Evolutionary conservation across 2,797 vertebrate species (phyloP), one percentile per base, ranked within the genome.

Genomic region (Mormyrus hasselquistii): DNA sequence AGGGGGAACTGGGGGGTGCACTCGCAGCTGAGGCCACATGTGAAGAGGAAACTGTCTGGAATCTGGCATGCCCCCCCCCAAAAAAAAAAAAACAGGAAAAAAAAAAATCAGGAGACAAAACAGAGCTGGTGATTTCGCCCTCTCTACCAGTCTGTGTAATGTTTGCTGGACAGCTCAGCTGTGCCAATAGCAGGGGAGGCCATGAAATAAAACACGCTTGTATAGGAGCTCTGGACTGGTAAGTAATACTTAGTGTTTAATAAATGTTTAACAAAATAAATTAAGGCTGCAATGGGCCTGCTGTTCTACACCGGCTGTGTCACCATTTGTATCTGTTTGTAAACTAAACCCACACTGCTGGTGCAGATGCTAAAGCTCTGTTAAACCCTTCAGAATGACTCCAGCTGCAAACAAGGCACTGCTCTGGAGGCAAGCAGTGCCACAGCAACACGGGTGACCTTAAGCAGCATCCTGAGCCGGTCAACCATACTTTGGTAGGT

Each of bases 171-270:
- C 86, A 87, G 86, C 38, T 57, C 7, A 4, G 34, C 4, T 38
- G 53, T 59, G 85, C 85, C 85, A 87, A 53, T n/a, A 87, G 85
- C 19, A 49, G 9, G 57, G 41, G 19, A 65, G 25, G 22, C 38
- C 59, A 16, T 87, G 34, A 65, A 47, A 69, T 87, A 87, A 65
- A 87, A 87, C 44, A 87, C 87, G 59, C 34, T 59, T 87, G 85
- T 87, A 87, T 87, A 57, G 52, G 53, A 57, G 53, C 53, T 55
- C 47, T 50, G n/a, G 52, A 86, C 85, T 41, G 85, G 10, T 85
- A 87, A 87, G 85, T 44, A 86, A 87, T 59, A n/a, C 85, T 59
- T 53, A 87, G 53, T 8, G 19, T 44, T 87, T 87, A 87, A 57
- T 57, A 87, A 38, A 44, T 57, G 29, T 87, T 87, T 87, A 57